Base-by-base conservation (phyloP, 2,888 invertebrate species). In the Gandaritis pyraliata region DNA sequence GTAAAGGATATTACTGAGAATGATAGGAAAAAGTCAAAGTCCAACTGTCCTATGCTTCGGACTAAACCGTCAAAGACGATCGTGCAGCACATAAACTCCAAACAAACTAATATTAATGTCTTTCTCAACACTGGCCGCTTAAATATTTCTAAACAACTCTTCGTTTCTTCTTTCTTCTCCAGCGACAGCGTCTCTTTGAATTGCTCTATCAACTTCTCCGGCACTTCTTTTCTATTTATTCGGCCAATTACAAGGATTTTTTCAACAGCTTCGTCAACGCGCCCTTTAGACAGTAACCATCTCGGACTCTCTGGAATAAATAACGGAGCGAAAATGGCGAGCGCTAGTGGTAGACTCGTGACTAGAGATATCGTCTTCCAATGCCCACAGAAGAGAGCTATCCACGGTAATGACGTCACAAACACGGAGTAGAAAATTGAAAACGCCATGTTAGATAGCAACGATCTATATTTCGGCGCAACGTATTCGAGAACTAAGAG, bases 261-360 rank as follows among this genome's bases (percentile, higher is more conserved):
- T 2, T 77, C 63, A 8, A 86, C 69, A 2, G 85, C 82, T 39
- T 85, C 83, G 56, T 86, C 82, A 0, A 82, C 69, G 16, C 81
- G 80, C 18, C 85, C 85, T 75, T 76, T 82, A 30, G 86, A 80
- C 29, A 86, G 70, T 30, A 86, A 65, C 86, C 86, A 86, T 68
- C 82, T 78, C 39, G 86, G 83, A 65, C 86, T 86, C 73, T 86
- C 86, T 16, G 83, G 85, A 61, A 86, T 57, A 46, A 82, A 69
- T 16, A 84, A 75, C 43, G 82, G 83, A 46, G 83, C 60, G 13
- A 86, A 70, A 39, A 85, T 38, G 58, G 78, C 81, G 38, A 81
- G 65, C 0, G 70, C 77, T 61, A 85, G 64, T 8, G 86, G 86
- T 41, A 83, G 43, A 69, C 86, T 85, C 51, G 85, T 86, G 54